Conservation (phyloP, 2,797 vertebrate genomes). For the Syngnathus acus region DNA sequence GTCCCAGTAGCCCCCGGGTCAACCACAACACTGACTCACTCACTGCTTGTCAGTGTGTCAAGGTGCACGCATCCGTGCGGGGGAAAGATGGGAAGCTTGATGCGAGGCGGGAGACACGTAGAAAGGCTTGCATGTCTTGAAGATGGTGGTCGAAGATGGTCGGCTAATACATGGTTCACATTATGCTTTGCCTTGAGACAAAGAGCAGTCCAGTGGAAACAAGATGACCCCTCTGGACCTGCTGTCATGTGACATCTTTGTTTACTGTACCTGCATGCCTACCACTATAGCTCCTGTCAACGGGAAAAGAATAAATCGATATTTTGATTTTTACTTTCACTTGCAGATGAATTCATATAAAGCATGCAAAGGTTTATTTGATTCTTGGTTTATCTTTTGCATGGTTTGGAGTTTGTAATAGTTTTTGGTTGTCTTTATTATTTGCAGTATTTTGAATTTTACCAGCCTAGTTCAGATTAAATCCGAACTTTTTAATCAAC, state of each 20-base stretch:
- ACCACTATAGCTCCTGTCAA: constrained; percentile 8
- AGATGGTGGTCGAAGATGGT: constrained; percentile 45
- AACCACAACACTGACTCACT: constrained; percentile 54
- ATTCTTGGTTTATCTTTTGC: neutral
- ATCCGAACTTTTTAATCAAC: no score
- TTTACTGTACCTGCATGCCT: constrained; percentile 29
- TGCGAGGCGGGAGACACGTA: constrained; percentile 35
- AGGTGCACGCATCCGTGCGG: constrained; percentile 54
- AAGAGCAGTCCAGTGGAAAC: constrained; percentile 47
- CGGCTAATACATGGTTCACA: constrained; percentile 45
- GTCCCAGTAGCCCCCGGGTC: constrained; percentile 49
- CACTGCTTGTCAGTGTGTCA: constrained; percentile 62
- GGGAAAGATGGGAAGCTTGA: constrained; percentile 31
- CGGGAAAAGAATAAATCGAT: neutral
- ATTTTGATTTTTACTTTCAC: neutral
- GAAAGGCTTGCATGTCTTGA: constrained; percentile 50
- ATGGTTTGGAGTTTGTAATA: no score
- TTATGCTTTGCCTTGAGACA: constrained; percentile 41
- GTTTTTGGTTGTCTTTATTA: no score
- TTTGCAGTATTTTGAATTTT: no score
- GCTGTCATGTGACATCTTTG: constrained; percentile 58
- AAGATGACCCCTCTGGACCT: constrained; percentile 43
- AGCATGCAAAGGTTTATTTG: neutral
- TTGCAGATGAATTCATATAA: neutral
- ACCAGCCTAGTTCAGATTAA: no score